Base-by-base conservation (phyloP, 2,797 vertebrate genomes). In the Enteromius paludinosus region DNA sequence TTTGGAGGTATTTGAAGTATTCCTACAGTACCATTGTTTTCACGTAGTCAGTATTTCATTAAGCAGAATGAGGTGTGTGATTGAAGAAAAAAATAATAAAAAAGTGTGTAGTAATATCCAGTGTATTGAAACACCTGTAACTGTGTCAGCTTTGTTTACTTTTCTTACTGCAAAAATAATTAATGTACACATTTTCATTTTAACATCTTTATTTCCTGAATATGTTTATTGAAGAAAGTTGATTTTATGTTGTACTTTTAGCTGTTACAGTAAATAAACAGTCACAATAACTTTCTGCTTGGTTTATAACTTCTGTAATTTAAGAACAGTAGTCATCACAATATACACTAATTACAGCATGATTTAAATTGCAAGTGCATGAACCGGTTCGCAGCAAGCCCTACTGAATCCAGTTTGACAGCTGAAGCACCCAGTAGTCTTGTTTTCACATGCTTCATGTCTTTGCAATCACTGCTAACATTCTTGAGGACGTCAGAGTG, bases 351-450 rank as follows among this genome's bases (percentile, higher is more conserved):
- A 73, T 73, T 18, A 35, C 20, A 52, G 11, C 45, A 8, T 35
- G 12, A n/a, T 56, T 20, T 73, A 12, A 35, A 33, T 35, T 54
- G 11, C 23, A 23, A 14, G 5, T 18, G 71, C 71, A 73, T 56
- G 71, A 56, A 8, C n/a, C 12, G 1, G 30, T 49, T 23, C 1
- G 3, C 28, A 14, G 70, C 10, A n/a, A 18, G 45, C 17, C 9
- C 70, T 72, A 56, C 20, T 54, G 30, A 23, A 35, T 54, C 71
- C 71, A 56, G 71, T 23, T 54, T 73, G 49, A 73, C 1, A 11
- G 4, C 30, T 33, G 43, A 52, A 72, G 45, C 1, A 0, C 28
- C 4, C 17, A 14, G 15, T 73, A 20, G 54, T 54, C 30, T 73
- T 72, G 70, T 33, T 54, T 73, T 47, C 30, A 23, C 28, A 35